Evolutionary conservation across 2,797 vertebrate genomes (phyloP).

Genomic region (Pyrocephalus nanus): DNA sequence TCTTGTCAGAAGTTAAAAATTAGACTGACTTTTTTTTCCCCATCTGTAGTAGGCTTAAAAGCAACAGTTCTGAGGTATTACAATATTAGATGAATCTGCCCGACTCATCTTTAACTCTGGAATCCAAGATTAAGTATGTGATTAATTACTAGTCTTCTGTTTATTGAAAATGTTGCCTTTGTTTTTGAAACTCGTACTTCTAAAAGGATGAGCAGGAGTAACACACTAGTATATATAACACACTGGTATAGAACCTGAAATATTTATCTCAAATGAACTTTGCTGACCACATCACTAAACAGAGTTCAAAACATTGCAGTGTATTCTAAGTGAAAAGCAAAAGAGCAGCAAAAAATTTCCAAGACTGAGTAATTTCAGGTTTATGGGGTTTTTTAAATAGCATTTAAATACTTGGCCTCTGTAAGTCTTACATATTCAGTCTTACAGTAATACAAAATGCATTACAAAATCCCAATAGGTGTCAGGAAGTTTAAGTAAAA

Average conservation of each 20-base stretch:
- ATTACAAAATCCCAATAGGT: neutral
- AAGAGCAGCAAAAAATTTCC: constrained; percentile 73
- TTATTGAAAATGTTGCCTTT: neutral
- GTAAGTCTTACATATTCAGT: neutral
- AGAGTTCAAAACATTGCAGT: constrained; percentile 49
- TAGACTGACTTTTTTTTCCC: neutral
- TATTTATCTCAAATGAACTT: constrained; percentile 59
- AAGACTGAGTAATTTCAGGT: constrained; percentile 70
- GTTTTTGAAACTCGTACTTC: neutral
- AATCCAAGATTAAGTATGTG: neutral
- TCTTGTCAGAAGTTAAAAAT: neutral
- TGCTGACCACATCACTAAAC: constrained; percentile 51
- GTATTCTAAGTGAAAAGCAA: constrained; percentile 53
- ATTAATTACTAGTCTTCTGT: neutral
- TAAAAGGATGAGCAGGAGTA: neutral
- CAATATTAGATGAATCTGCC: neutral
- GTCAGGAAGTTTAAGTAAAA: neutral
- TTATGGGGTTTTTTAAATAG: constrained; percentile 1
- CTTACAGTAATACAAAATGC: neutral
- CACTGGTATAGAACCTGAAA: neutral
- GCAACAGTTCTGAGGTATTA: neutral
- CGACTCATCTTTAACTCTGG: neutral
- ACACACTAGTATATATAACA: neutral
- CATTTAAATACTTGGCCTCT: constrained; percentile 33
- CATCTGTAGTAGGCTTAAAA: neutral